These are phyloP conservation scores for Stomatorhinus walkeri DNA, from an alignment of 2,797 vertebrate genomes.

Conservation along the genomic window DNA sequence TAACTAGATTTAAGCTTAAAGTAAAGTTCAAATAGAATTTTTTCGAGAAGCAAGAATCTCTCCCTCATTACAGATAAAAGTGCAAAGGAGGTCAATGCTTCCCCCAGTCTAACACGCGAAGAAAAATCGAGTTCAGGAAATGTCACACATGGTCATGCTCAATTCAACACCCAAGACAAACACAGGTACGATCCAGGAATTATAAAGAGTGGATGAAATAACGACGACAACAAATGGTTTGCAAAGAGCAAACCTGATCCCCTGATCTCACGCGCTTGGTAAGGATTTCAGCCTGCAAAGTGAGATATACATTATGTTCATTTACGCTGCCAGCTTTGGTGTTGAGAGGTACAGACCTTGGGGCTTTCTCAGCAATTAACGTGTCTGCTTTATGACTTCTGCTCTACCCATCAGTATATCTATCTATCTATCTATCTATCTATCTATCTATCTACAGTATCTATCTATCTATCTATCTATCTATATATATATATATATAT, in stretches of 20 bases:
- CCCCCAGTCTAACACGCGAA: not conserved
- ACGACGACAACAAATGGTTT: not conserved
- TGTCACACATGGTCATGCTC: slow-evolving; percentile 1
- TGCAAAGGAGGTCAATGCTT: not conserved
- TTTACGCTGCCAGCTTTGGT: not conserved
- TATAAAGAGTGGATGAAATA: not conserved
- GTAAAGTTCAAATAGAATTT: slow-evolving; percentile 10
- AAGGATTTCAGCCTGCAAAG: not conserved
- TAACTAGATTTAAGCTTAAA: slow-evolving; percentile 17
- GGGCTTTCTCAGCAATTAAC: not conserved
- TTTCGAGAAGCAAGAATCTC: not conserved
- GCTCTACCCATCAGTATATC: not conserved
- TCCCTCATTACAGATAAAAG: not conserved
- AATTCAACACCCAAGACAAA: not conserved
- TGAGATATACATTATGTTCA: slow-evolving; percentile 1
- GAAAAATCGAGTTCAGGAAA: not conserved
- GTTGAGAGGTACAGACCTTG: not conserved
- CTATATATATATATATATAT: not conserved
- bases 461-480: not conserved
- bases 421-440: not conserved
- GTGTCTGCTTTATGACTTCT: not conserved
- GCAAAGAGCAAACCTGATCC: not conserved
- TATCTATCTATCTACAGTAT: not conserved
- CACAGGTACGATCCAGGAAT: not conserved
- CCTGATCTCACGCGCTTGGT: not conserved